Evolutionary conservation across 2,113 vertebrate species (phyloP), one percentile per base, ranked within the genome.

Genomic region (Collichthys lucidus): DNA sequence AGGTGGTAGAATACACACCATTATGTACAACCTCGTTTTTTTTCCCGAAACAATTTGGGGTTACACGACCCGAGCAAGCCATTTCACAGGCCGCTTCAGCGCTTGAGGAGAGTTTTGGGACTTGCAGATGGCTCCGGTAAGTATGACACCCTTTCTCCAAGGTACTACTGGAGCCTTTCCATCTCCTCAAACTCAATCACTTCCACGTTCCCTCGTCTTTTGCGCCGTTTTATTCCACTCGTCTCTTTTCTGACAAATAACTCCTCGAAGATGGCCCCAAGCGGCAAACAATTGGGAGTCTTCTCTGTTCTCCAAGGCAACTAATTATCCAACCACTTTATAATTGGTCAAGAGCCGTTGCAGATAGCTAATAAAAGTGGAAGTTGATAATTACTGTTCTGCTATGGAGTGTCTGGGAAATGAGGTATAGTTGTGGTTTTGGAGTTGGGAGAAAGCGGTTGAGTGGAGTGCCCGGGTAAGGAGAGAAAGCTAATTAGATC

Each of bases 401-500:
- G 77, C 77, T 26, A 17, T 61, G 63, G 44, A 77, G 70, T 79
- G 64, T 85, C 29, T 40, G 50, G 74, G 49, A 87, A 90, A 90
- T 77, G 76, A 92, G 65, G 77, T 77, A 77, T 85, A 67, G 85
- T 75, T 80, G 63, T 55, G 57, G 65, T 69, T 74, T n/a, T 57
- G 72, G 78, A 78, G 40, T 31, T 61, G 17, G 67, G 79, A 72
- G 65, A 77, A 77, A 35, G 44, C 66, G 66, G 74, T 24, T 70
- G n/a, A n/a, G n/a, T n/a, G 62, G 68, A 80, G 89, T 74, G 82
- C 64, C 74, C 46, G 46, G 24, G 26, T 42, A 80, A 78, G 80
- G 76, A 83, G 86, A 22, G 62, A 64, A 79, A 85, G 80, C 59
- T 90, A 92, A 92, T 94, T 91, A 93, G 64, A 89, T 84, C 70